Evolutionary conservation across 2,113 vertebrate species (phyloP).

Genomic region (Perognathus longimembris): DNA sequence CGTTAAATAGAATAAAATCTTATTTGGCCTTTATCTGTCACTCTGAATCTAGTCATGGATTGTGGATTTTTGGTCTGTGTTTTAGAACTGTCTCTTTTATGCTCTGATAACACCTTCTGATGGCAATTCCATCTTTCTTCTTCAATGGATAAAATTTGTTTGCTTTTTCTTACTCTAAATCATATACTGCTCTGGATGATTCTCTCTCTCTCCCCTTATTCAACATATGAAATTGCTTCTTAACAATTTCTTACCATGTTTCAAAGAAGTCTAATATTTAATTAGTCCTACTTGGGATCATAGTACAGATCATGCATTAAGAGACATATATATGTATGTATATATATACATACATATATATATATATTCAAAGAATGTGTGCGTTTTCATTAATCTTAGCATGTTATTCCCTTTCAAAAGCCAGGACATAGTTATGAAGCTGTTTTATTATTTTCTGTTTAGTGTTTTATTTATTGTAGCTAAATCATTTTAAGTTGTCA

Average conservation of each 20-base stretch:
- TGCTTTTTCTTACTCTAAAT: neutral
- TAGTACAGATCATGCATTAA: neutral
- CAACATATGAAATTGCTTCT: neutral
- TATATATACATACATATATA: no score
- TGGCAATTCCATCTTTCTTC: neutral
- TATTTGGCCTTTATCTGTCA: neutral
- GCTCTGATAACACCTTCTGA: neutral
- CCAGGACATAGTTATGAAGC: neutral
- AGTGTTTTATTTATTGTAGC: neutral
- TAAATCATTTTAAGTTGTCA: neutral
- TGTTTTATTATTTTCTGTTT: neutral
- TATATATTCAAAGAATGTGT: no score
- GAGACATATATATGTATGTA: no score
- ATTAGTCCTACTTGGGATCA: neutral
- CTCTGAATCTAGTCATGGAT: neutral
- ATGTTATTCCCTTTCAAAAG: neutral
- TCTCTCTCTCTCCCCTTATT: neutral
- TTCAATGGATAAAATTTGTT: neutral
- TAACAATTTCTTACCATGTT: neutral
- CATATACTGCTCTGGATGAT: neutral
- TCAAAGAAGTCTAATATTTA: neutral
- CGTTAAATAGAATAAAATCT: neutral
- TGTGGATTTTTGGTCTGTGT: neutral
- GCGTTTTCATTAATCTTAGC: neutral
- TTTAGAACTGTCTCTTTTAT: neutral